Evolutionary conservation across 2,113 vertebrate species (phyloP).

Genomic region (Larimichthys crocea): DNA sequence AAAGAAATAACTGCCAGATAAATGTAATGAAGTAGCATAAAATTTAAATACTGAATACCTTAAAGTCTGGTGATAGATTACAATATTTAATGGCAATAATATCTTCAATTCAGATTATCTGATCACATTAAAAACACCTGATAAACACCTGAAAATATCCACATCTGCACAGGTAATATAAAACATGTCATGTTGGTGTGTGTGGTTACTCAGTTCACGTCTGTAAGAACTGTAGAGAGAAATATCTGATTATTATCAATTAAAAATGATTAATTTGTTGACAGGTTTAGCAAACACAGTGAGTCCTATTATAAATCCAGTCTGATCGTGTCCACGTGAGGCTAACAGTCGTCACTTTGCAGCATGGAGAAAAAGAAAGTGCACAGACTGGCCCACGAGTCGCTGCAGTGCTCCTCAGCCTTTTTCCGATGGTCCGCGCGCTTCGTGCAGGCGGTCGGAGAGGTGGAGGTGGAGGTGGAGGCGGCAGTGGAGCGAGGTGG

Average conservation of each 20-base stretch:
- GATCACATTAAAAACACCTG: slow-evolving; percentile 15
- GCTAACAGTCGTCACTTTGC: slow-evolving; percentile 86
- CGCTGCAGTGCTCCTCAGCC: slow-evolving; percentile 87
- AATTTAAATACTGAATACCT: neutral
- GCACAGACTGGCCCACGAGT: slow-evolving; percentile 86
- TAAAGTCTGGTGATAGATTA: slow-evolving; percentile 5
- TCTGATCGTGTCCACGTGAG: neutral
- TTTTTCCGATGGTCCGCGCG: slow-evolving; percentile 75
- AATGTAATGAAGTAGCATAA: neutral
- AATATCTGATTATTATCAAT: neutral
- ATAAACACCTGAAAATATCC: slow-evolving; percentile 23
- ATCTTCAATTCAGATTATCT: neutral
- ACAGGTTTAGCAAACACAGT: too few species aligned
- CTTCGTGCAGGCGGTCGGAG: slow-evolving; percentile 59
- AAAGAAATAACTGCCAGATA: neutral
- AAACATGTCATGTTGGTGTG: neutral
- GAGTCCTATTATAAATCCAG: neutral
- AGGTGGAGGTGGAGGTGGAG: neutral
- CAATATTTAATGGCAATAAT: slow-evolving; percentile 1
- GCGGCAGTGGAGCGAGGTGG: neutral
- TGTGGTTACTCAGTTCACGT: too few species aligned
- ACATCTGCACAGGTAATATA: neutral
- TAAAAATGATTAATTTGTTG: neutral
- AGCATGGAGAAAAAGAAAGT: slow-evolving; percentile 87
- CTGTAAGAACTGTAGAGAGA: neutral